These are phyloP conservation scores for Mormyrops boulengeri DNA, from an alignment of 2,797 vertebrate genomes.

Conservation along the genomic window DNA sequence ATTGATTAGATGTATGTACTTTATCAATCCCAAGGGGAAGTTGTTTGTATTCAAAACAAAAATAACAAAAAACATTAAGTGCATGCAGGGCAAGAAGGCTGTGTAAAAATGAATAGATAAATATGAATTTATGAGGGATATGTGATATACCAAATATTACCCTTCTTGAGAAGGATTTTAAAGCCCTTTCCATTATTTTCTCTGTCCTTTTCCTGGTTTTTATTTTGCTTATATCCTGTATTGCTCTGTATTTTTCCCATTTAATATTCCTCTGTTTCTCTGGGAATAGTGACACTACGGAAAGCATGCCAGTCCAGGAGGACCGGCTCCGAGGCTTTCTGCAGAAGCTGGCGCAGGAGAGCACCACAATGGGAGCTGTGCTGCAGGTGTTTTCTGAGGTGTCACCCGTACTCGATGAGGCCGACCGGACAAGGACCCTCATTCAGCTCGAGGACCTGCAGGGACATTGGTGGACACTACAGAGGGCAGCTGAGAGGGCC, in stretches of 20 bases:
- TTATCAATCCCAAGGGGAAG: not conserved
- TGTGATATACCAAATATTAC: not conserved
- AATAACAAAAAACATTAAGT: not conserved
- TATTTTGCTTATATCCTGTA: not conserved
- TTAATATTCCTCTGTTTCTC: not conserved
- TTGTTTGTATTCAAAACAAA: not conserved
- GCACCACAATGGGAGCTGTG: constrained; percentile 55
- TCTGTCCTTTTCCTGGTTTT: not conserved
- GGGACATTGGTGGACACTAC: constrained; percentile 67
- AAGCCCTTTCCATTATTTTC: not conserved
- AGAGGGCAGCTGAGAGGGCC: constrained; percentile 61
- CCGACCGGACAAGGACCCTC: constrained; percentile 69
- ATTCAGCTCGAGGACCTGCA: constrained; percentile 72
- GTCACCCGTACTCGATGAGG: constrained; percentile 55
- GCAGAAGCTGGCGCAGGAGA: constrained; percentile 59
- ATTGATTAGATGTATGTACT: not conserved
- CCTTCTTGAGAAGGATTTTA: not conserved
- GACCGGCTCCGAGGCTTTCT: constrained; percentile 63
- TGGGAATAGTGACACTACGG: constrained; percentile 56
- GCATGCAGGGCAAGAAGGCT: not conserved
- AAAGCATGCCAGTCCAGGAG: constrained; percentile 60
- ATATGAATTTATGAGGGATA: not conserved
- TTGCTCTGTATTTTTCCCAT: not conserved
- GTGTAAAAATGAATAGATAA: not conserved
- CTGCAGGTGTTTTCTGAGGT: constrained; percentile 59